Base-by-base conservation (phyloP, 2,888 invertebrate species). In the Cecidostiba fungosa region DNA sequence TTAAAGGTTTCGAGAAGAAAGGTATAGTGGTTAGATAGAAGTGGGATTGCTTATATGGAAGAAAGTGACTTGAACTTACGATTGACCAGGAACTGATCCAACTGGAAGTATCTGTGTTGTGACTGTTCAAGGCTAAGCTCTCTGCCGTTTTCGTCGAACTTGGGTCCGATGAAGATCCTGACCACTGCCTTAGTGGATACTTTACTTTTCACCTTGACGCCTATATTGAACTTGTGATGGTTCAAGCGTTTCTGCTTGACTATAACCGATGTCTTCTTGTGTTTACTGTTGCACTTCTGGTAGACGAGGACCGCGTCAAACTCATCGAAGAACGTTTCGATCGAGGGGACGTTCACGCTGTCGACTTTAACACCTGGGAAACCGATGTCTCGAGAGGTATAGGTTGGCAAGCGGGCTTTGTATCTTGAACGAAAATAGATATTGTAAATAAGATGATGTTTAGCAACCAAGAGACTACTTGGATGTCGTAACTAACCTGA, bases 301-400 rank as follows among this genome's bases (percentile, higher is more conserved):
- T 50, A 39, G 3, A 39, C 77, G 6, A 77, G 62, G 89, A 96
- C 95, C 78, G 95, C 90, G 89, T 96, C 95, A 89, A 94, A 94
- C 85, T 95, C 89, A 86, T 97, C 96, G 91, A 96, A 96, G 94
- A 95, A 96, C 23, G 97, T 97, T 76, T 95, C 93, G 73, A 97
- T 92, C 86, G 95, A 95, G 90, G 95, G 96, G 62, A 96, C 94
- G 26, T 95, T 94, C 36, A 96, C 95, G 85, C 95, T 95, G 87
- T 95, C 93, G 86, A 97, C 94, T 76, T 93, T 92, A 4, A 96
- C 95, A 23, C 95, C 95, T 4, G 95, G 95, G 90, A 94, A 93
- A 79, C 92, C 88, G 23, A 96, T 93, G 86, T 96, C 94, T 82
- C 95, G 94, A 50, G 92, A 92, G 66, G 94, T 95, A 94, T 97